Conservation (phyloP, 2,797 vertebrate species). For the Okamejei kenojei region DNA sequence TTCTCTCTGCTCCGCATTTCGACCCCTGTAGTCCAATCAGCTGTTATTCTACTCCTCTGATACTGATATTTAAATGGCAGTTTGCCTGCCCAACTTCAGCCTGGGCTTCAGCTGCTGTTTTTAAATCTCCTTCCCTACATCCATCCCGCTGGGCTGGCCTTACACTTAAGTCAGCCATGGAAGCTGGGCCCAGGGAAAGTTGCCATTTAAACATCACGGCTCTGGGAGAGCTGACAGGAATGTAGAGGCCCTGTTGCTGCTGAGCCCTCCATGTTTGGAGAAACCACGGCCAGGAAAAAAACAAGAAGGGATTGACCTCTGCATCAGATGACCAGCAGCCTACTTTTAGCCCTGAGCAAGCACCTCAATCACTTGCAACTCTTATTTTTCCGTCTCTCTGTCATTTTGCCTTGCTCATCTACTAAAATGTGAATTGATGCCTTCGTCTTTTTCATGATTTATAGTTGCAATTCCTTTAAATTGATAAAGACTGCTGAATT, state of each 20-base stretch:
- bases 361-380: neutral
- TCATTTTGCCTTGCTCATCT: too few relatives aligned
- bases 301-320: neutral
- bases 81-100: neutral
- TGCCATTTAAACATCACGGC: conserved; percentile 13
- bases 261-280: neutral
- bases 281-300: neutral
- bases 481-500: neutral
- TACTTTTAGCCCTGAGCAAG: conserved; percentile 17
- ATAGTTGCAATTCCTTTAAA: neutral
- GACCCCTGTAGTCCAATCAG: neutral
- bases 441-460: neutral
- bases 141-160: neutral
- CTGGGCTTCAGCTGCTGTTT: conserved; percentile 12
- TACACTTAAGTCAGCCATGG: conserved; percentile 10
- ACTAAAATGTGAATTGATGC: neutral
- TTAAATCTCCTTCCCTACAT: neutral
- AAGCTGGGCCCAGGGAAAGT: conserved; percentile 19
- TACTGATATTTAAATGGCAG: neutral
- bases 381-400: neutral
- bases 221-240: conserved; percentile 11
- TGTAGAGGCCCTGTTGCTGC: neutral
- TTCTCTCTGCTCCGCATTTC: neutral
- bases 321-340: neutral
- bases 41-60: neutral